Conservation (phyloP, 2,888 invertebrate species). For the Rambutsinella grinnellia region DNA sequence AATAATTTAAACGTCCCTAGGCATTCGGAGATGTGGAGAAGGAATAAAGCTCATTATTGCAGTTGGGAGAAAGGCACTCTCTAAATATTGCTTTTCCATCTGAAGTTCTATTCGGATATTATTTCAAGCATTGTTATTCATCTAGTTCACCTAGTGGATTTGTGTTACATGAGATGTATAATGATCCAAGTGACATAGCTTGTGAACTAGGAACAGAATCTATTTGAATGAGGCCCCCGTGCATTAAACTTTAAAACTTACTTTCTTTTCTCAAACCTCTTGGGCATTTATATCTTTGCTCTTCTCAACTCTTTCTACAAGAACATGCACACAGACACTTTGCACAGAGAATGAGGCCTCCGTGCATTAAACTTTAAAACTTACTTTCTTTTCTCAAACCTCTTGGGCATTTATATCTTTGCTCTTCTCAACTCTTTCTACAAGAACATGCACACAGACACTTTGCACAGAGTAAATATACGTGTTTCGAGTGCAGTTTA, state of each 20-base stretch:
- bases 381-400: constrained; percentile 28
- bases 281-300: background rate
- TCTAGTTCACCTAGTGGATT: background rate
- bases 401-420: background rate
- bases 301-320: background rate
- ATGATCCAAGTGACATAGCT: constrained; percentile 26
- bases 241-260: constrained; percentile 54
- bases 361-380: constrained; percentile 52
- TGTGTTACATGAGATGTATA: background rate
- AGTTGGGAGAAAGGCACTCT: background rate
- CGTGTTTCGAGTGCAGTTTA: too few species aligned
- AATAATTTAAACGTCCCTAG: constrained; percentile 45
- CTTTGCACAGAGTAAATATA: too few species aligned
- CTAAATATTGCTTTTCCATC: background rate
- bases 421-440: background rate
- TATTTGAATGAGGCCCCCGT: constrained; percentile 40
- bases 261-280: constrained; percentile 18
- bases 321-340: too few species aligned
- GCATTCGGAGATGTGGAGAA: constrained; percentile 13
- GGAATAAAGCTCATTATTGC: background rate
- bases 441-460: too few species aligned
- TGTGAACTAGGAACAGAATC: background rate
- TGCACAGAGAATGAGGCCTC: constrained; percentile 39
- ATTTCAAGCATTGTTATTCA: too few species aligned
- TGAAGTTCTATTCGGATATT: too few species aligned